phyloP scores from a whole-genome alignment of 1,140 invertebrate species.

The Phocides pigmalion region DNA sequence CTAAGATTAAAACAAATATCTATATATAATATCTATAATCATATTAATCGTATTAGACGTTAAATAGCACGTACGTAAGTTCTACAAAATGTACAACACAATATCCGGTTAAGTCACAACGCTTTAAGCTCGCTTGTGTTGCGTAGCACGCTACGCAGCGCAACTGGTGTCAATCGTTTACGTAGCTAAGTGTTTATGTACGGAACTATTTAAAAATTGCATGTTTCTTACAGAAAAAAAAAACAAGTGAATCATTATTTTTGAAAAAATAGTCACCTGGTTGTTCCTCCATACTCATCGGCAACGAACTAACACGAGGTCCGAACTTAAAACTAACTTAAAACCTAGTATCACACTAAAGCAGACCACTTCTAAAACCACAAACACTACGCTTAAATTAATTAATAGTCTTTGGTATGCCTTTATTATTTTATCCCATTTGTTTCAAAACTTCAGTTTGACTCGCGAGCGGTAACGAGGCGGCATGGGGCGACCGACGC shows the following conservation, averaged over 20 bases:
- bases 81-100: no score
- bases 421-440: constrained; percentile 43
- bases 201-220: no score
- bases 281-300: constrained; percentile 43
- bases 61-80: no score
- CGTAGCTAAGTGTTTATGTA: no score
- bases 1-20: no score
- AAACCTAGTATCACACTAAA: constrained; percentile 44
- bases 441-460: constrained; percentile 52
- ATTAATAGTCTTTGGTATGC: constrained; percentile 17
- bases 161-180: not conserved
- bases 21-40: no score
- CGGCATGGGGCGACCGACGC: constrained; percentile 45
- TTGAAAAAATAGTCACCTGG: constrained; percentile 35
- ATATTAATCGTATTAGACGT: no score
- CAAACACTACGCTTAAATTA: constrained; percentile 18
- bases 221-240: no score
- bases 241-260: not conserved
- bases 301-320: constrained; percentile 2
- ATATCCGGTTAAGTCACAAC: no score
- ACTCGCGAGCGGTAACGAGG: constrained; percentile 45
- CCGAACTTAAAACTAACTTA: constrained; percentile 42
- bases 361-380: constrained; percentile 27
- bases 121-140: not conserved
- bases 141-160: not conserved